Percentiles rank a stretch among this genome's conserved stretches.
These are phyloP conservation scores for Cyclophora punctaria DNA, from an alignment of 2,888 invertebrate species.

Conservation along the genomic window DNA sequence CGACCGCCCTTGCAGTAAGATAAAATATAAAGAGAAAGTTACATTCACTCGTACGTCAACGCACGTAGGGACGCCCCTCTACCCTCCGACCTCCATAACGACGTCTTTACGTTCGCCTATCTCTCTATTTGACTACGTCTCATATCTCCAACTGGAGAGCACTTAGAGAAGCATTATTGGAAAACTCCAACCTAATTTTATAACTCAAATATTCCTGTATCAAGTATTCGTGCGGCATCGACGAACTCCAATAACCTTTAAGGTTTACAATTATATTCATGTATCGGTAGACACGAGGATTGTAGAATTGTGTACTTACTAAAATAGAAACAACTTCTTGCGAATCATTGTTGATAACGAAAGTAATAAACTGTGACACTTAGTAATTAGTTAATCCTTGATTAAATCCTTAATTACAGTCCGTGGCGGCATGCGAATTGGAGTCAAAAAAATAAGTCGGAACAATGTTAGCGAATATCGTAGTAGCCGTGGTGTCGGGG, in stretches of 20 bases:
- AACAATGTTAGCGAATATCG: slow-evolving; percentile 53
- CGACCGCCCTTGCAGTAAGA: slow-evolving; percentile 69
- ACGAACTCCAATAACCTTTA: slow-evolving; percentile 9
- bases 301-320: slow-evolving; percentile 16
- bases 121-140: slow-evolving; percentile 65
- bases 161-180: slow-evolving; percentile 60
- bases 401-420: slow-evolving; percentile 45
- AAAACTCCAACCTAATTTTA: slow-evolving; percentile 47
- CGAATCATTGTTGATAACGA: slow-evolving; percentile 27
- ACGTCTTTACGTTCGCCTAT: slow-evolving; percentile 60
- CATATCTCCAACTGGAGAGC: slow-evolving; percentile 55
- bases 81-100: slow-evolving; percentile 46
- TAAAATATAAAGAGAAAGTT: slow-evolving; percentile 69
- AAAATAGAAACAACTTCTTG: slow-evolving; percentile 24
- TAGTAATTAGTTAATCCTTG: slow-evolving; percentile 41
- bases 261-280: neutral
- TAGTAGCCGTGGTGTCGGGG: slow-evolving; percentile 39
- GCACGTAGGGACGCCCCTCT: slow-evolving; percentile 40
- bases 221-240: slow-evolving; percentile 1
- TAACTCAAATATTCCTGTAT: slow-evolving; percentile 22
- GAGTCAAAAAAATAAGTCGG: slow-evolving; percentile 47
- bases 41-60: slow-evolving; percentile 66
- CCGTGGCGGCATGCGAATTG: slow-evolving; percentile 37
- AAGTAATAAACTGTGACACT: slow-evolving; percentile 32
- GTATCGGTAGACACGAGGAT: neutral